Evolutionary conservation across 1,140 invertebrate species (phyloP), one percentile per base, ranked within the genome.

Genomic region (Sarcophaga peregrina): DNA sequence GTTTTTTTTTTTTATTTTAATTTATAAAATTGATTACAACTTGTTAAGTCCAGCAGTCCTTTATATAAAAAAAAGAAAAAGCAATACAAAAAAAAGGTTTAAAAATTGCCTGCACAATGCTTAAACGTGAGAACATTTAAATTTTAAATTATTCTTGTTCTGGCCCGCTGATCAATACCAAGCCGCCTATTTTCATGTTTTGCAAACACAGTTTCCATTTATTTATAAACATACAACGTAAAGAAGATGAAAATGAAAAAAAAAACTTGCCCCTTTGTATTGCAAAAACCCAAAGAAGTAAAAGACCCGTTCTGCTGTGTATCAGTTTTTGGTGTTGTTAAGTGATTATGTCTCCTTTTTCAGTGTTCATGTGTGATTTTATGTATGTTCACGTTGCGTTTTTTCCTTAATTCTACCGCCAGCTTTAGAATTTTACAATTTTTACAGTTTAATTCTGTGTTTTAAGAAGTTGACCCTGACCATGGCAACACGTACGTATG

Each of bases 81-180:
- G 58, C n/a, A n/a, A n/a, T n/a, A n/a, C n/a, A n/a, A 62, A 62
- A 62, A 62, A 62, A 68, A 25, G 10, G 8, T 3, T 68, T 20
- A 58, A 58, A 20, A 3, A 2, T 68, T 6, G n/a, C 15, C 54
- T n/a, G n/a, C n/a, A n/a, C 54, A 58, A 58, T 68, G n/a, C 62
- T 68, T n/a, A 68, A 68, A 68, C 62, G 62, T 68, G 62, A 68
- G 62, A 68, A 68, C 62, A 68, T 68, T 68, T 68, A 68, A 68
- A 68, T 68, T 68, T 68, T 68, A 25, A 20, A 68, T 25, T n/a
- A 20, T 25, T 68, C 20, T 20, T 17, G 20, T 52, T 52, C n/a
- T n/a, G 25, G 8, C 7, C 20, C 20, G 3, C 62, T 25, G n/a
- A 20, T 68, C 62, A 68, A 20, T 68, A 68, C 17, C 17, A 68